phyloP scores from a whole-genome alignment of 1,140 invertebrate species.

The Wasmannia auropunctata region DNA sequence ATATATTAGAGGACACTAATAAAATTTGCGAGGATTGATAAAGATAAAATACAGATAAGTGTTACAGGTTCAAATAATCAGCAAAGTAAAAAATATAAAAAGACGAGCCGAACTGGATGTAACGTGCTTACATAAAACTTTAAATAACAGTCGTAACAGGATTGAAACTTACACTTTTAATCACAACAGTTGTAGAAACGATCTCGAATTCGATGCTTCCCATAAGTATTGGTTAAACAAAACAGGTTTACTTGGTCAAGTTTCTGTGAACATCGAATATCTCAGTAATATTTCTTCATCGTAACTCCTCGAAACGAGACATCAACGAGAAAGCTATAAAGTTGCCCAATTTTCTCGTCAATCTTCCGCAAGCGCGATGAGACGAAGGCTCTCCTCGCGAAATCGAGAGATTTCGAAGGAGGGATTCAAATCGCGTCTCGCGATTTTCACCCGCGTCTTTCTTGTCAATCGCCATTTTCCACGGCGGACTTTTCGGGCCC shows the following conservation, averaged over 20 bases:
- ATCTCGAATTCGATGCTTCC: neutral
- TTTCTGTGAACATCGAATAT: neutral
- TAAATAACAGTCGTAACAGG: too few species aligned
- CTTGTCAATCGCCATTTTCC: slow-evolving; percentile 61
- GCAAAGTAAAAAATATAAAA: too few species aligned
- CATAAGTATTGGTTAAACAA: neutral
- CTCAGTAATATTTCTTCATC: neutral
- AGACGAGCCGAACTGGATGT: too few species aligned
- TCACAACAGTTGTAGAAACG: too few species aligned
- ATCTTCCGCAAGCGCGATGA: neutral
- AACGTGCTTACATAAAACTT: too few species aligned
- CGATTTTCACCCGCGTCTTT: neutral
- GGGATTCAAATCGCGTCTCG: neutral
- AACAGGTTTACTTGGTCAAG: neutral
- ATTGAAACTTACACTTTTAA: too few species aligned
- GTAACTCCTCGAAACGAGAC: neutral
- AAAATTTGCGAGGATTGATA: neutral
- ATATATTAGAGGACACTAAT: neutral
- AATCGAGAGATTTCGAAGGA: neutral
- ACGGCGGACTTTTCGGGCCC: slow-evolving; percentile 63
- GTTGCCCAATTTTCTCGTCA: neutral
- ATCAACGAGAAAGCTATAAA: neutral
- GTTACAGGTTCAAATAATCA: too few species aligned
- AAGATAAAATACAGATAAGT: too few species aligned
- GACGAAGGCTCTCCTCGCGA: neutral